Base-by-base conservation (phyloP, 2,888 invertebrate species). In the Tenthredo livida region DNA sequence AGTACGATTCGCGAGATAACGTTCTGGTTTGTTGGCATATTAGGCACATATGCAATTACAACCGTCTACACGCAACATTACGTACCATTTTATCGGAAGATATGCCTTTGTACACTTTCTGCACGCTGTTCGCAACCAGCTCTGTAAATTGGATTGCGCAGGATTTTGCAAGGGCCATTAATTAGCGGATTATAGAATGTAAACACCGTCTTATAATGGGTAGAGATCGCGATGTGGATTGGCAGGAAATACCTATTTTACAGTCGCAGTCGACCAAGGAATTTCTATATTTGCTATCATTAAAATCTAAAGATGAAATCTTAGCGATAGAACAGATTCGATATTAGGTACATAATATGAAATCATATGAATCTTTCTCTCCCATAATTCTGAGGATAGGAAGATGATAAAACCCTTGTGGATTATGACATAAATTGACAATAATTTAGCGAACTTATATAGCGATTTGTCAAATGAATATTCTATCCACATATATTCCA, bases 181-280 rank as follows among this genome's bases (percentile, higher is more conserved):
- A 78, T 78, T 78, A 58, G 58, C 58, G 78, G 78, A 58, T 78
- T 61, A 58, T 78, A 12, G 58, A 54, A 58, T 58, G 78, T 78
- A 58, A 78, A 78, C 78, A 78, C 37, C 58, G 25, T 6, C 29
- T 29, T 75, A 15, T 47, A 29, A 47, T 15, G 5, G 15, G 10
- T 15, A 47, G 29, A 17, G 75, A 75, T 75, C 75, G 29, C 25
- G 29, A 50, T 50, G 47, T 29, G 17, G 50, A 50, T 75, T 47
- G 25, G 25, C 2, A 9, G 54, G 50, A 50, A 75, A 75, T 75
- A 29, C 50, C 29, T 33, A 15, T 5, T 29, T 65, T 4, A 65
- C 9, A 7, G 0, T 21, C 29, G 29, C 29, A 72, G 40, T 72
- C 40, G 40, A 21, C 40, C 40, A n/a, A n/a, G n/a, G 40, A 40